Percentiles rank a stretch among this genome's conserved stretches.
Conservation (phyloP, 2,888 invertebrate genomes). For the Lordiphosa fenestrarum region DNA sequence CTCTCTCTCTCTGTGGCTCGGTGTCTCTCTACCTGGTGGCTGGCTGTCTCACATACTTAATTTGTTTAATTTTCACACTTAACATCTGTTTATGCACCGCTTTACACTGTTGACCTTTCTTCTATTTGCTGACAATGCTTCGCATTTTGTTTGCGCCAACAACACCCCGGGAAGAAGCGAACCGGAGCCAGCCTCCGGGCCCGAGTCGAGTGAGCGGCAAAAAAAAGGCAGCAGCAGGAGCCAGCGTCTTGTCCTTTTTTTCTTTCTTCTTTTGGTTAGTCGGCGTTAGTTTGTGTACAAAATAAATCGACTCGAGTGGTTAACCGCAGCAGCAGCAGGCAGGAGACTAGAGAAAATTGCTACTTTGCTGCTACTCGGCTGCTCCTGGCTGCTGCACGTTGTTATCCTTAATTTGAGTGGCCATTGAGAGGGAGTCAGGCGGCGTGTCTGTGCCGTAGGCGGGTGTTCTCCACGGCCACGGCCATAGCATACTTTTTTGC, state of each 20-base stretch:
- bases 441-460: conserved; percentile 19
- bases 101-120: conserved; percentile 41
- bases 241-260: conserved; percentile 61
- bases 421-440: conserved; percentile 60
- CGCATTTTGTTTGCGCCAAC: conserved; percentile 66
- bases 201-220: conserved; percentile 30
- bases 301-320: conserved; percentile 73
- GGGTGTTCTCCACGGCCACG: background rate
- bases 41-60: conserved; percentile 47
- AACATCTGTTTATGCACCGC: conserved; percentile 35
- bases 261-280: conserved; percentile 23
- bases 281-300: conserved; percentile 67
- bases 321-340: conserved; percentile 48
- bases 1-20: conserved; percentile 4
- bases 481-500: conserved; percentile 37
- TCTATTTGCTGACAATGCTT: conserved; percentile 45
- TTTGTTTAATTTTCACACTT: conserved; percentile 74
- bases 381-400: conserved; percentile 46
- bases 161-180: conserved; percentile 15
- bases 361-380: conserved; percentile 49
- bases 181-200: conserved; percentile 25
- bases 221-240: conserved; percentile 34
- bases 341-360: conserved; percentile 52
- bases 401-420: conserved; percentile 74
- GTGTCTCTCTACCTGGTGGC: conserved; percentile 4